Evolutionary conservation across 2,888 invertebrate genomes (phyloP).

Genomic region (Acrobasis suavella): DNA sequence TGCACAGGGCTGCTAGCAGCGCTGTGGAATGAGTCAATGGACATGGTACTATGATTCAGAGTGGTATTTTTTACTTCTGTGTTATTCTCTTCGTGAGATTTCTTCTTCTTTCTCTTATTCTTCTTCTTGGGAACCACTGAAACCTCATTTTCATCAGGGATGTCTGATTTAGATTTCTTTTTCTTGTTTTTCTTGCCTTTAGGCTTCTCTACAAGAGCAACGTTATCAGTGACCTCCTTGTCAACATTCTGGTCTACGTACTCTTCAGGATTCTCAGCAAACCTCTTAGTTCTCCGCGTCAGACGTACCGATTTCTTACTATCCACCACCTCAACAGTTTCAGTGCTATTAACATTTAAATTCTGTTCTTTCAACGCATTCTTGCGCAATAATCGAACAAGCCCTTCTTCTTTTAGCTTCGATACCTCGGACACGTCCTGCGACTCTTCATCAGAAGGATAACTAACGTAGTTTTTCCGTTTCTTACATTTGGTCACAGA

Average conservation of each 20-base stretch:
- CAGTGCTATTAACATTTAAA: conserved; percentile 29
- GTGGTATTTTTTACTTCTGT: conserved; percentile 27
- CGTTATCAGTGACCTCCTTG: conserved; percentile 23
- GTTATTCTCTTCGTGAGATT: conserved; percentile 39
- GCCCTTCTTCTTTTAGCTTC: conserved; percentile 30
- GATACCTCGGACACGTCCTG: conserved; percentile 24
- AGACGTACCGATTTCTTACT: conserved; percentile 38
- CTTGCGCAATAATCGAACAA: conserved; percentile 40
- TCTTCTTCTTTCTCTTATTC: conserved; percentile 52
- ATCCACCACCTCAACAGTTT: conserved; percentile 33
- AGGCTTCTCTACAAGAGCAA: conserved; percentile 34
- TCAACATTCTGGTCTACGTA: conserved; percentile 25
- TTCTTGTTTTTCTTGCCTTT: conserved; percentile 43
- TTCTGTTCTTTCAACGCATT: conserved; percentile 55
- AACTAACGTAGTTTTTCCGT: conserved; percentile 61
- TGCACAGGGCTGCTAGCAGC: conserved; percentile 63
- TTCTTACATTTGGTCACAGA: conserved; percentile 46
- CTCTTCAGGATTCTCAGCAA: conserved; percentile 35
- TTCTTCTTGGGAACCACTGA: conserved; percentile 40
- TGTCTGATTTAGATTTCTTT: conserved; percentile 33
- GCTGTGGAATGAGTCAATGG: conserved; percentile 67
- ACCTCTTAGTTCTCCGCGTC: conserved; percentile 51
- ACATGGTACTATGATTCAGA: conserved; percentile 47
- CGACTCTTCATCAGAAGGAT: conserved; percentile 56
- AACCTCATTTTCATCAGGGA: conserved; percentile 28